Percentiles rank a stretch among this genome's conserved stretches.
phyloP scores from a whole-genome alignment of 1,140 invertebrate genomes.

The Diuraphis noxia region DNA sequence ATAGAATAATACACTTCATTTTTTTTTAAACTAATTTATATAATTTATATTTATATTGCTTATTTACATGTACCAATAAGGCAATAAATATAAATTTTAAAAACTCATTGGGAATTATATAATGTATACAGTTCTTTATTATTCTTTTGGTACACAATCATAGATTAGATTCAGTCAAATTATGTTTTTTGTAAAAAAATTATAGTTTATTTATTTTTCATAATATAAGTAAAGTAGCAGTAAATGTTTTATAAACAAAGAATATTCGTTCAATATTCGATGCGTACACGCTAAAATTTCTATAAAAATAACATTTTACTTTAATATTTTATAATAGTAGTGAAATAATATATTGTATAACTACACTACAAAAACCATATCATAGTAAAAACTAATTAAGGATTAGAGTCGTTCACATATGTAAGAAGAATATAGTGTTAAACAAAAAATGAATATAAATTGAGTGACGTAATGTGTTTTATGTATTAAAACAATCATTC shows the following conservation, averaged over 20 bases:
- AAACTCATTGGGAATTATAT: too few relatives aligned
- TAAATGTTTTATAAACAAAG: neutral
- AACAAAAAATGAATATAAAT: neutral
- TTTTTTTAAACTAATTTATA: too few relatives aligned
- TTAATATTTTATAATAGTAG: neutral
- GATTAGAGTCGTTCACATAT: neutral
- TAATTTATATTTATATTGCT: too few relatives aligned
- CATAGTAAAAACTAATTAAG: neutral
- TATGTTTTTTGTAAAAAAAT: neutral
- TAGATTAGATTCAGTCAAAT: too few relatives aligned
- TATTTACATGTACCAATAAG: too few relatives aligned
- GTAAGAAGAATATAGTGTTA: too few relatives aligned
- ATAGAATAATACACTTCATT: too few relatives aligned
- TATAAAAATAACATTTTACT: neutral
- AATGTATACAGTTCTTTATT: too few relatives aligned
- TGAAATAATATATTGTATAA: neutral
- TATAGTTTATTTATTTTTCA: neutral
- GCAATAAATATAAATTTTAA: too few relatives aligned
- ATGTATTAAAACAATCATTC: neutral
- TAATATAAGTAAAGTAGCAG: neutral
- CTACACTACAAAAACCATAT: too few relatives aligned
- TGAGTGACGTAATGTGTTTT: neutral
- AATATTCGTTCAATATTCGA: neutral
- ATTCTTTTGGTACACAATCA: too few relatives aligned
- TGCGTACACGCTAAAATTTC: neutral